Conservation (phyloP, 2,797 vertebrate species). For the Todus mexicanus region DNA sequence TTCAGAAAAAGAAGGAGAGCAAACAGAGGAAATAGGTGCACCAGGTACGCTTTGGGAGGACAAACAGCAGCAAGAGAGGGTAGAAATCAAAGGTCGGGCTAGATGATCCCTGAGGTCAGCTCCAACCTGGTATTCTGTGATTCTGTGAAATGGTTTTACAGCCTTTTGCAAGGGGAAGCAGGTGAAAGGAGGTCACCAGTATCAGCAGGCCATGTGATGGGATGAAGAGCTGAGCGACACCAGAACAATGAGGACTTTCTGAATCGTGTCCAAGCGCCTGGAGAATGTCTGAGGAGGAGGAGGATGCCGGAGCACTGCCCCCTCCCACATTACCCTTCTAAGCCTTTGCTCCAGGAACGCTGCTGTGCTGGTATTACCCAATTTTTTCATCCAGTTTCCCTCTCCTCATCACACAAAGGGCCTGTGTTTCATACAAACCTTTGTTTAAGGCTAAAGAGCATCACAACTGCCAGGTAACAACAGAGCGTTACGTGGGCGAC, state of each 20-base stretch:
- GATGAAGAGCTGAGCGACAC: not conserved
- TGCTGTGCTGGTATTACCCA: not conserved
- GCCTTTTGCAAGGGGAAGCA: not conserved
- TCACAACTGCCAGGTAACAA: not conserved
- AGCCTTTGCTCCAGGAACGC: not conserved
- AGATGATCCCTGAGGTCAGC: too few relatives aligned
- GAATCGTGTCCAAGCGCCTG: not conserved
- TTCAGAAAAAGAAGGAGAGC: not conserved
- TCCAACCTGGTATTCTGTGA: too few relatives aligned
- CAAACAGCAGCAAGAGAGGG: not conserved
- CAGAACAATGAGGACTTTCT: not conserved
- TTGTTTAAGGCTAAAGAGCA: conserved; percentile 23
- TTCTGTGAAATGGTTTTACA: not conserved
- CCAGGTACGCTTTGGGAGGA: not conserved
- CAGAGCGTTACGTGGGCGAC: fast-evolving
- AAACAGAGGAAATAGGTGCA: conserved; percentile 26
- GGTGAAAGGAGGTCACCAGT: not conserved
- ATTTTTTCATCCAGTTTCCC: conserved; percentile 20
- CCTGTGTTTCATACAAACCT: not conserved
- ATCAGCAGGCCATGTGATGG: not conserved
- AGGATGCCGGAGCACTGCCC: not conserved
- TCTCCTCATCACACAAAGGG: conserved; percentile 17
- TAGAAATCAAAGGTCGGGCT: too few relatives aligned
- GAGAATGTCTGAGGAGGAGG: not conserved
- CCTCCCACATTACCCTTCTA: not conserved